Base-by-base conservation (phyloP, 2,888 invertebrate species). In the Neuroscelio doddi region DNA sequence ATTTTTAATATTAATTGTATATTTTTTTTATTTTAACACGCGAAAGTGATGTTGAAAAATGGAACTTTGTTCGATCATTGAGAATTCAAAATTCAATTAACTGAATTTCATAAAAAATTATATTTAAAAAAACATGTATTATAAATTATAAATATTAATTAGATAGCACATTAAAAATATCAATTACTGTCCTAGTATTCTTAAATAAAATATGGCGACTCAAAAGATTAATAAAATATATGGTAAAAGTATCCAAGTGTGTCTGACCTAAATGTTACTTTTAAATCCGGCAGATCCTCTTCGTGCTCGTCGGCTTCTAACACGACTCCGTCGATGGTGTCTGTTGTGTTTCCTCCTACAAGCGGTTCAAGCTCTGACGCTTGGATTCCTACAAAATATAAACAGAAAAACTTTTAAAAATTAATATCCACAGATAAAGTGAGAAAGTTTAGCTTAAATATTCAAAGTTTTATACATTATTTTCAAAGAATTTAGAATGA, bases 271-370 rank as follows among this genome's bases (percentile, higher is more conserved):
- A 80, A 82, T 57, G 79, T 66, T 62, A 79, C 72, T 77, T 82
- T 83, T 64, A 80, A 76, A 52, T 81, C 79, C 47, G 74, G 63
- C 55, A 71, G 52, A 15, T 80, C 79, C 46, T 84, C 83, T 47
- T 83, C 82, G 57, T 78, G 82, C 58, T 85, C 83, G 63, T 83
- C 83, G 38, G 71, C 80, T 41, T 84, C 83, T 34, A 79, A 76
- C 27, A 82, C 78, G 1, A 76, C 74, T 7, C 82, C 80, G 68
- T 83, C 84, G 41, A 80, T 75, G 38, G 74, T 71, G 85, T 88
- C 73, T 85, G 67, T 86, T 84, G 74, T 85, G 84, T 84, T 86
- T 84, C 82, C 87, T 83, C 85, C 81, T 77, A 81, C 87, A 85
- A 83, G 84, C 76, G 88, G 88, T 85, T 82, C 87, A 84, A 83